Percentiles rank a stretch among this genome's conserved stretches.
phyloP scores from a whole-genome alignment of 2,888 invertebrate species.

The Herminia tarsipennalis region DNA sequence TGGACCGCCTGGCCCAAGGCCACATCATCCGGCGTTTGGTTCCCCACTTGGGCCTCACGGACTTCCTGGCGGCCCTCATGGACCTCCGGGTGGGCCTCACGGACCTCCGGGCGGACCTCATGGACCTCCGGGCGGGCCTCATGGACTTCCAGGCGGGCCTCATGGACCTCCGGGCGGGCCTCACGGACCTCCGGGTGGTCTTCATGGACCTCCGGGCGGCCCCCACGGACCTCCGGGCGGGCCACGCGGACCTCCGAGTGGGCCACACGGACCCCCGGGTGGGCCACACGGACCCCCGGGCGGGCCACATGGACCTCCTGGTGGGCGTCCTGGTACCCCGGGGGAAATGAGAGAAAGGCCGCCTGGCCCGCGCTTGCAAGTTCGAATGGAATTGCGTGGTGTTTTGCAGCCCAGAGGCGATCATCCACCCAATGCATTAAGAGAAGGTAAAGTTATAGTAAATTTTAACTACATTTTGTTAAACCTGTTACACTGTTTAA shows the following conservation, averaged over 20 bases:
- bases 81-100: constrained; percentile 1
- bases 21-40: constrained; percentile 20
- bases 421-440: constrained; percentile 65
- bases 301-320: constrained; percentile 2
- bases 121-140: constrained; percentile 20
- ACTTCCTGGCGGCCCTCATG: constrained; percentile 16
- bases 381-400: constrained; percentile 74
- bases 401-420: constrained; percentile 56
- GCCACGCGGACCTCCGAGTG: constrained; percentile 1
- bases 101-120: constrained; percentile 28
- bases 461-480: too few species aligned
- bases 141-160: constrained; percentile 15
- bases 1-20: constrained; percentile 33
- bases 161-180: constrained; percentile 18
- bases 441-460: too few species aligned
- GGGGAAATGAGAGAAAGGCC: constrained; percentile 19
- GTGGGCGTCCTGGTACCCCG: constrained; percentile 20
- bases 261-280: constrained; percentile 11
- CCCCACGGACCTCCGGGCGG: constrained; percentile 24
- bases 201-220: constrained; percentile 20
- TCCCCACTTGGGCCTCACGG: constrained; percentile 19
- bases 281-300: constrained; percentile 17
- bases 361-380: constrained; percentile 45
- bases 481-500: too few species aligned
- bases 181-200: constrained; percentile 10